Percentiles rank a stretch among this genome's conserved stretches.
These are phyloP conservation scores for Nothocercus nigrocapillus DNA, from an alignment of 2,113 vertebrate genomes.

Conservation along the genomic window DNA sequence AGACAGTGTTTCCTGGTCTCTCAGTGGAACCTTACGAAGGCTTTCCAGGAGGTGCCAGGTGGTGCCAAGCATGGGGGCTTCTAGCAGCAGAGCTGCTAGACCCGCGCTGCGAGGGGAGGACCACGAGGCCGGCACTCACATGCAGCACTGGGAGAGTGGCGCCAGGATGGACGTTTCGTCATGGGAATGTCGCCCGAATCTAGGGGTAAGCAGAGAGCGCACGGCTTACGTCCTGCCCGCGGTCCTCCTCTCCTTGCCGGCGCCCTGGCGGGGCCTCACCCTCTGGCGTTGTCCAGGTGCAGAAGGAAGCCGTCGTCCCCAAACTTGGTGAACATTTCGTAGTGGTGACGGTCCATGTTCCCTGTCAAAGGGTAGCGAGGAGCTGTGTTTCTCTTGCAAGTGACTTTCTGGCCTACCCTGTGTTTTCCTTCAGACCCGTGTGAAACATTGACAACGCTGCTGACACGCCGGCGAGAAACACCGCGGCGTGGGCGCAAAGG, in stretches of 20 bases:
- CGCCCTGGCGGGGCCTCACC: conserved; percentile 75
- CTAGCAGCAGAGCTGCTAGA: background rate
- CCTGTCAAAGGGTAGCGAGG: conserved; percentile 73
- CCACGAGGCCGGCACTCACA: conserved; percentile 79
- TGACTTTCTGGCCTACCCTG: background rate
- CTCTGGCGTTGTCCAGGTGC: conserved; percentile 95
- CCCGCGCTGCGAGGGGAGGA: background rate
- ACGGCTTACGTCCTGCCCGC: background rate
- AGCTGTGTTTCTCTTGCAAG: background rate
- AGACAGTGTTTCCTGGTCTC: background rate
- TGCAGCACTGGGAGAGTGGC: conserved; percentile 92
- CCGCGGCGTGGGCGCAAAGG: fast-evolving
- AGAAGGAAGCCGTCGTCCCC: conserved; percentile 93
- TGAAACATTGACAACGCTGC: background rate
- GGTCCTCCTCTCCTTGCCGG: fast-evolving
- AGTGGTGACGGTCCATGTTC: conserved; percentile 98
- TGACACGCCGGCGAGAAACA: background rate
- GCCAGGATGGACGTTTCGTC: conserved; percentile 94
- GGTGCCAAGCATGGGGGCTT: background rate
- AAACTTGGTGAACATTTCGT: conserved; percentile 96
- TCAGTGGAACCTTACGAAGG: background rate
- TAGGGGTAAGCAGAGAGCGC: conserved; percentile 45
- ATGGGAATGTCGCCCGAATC: conserved; percentile 90
- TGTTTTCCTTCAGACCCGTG: fast-evolving
- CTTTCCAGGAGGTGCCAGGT: background rate